Evolutionary conservation across 2,888 invertebrate species (phyloP).

Genomic region (Cryptus viduatorius): DNA sequence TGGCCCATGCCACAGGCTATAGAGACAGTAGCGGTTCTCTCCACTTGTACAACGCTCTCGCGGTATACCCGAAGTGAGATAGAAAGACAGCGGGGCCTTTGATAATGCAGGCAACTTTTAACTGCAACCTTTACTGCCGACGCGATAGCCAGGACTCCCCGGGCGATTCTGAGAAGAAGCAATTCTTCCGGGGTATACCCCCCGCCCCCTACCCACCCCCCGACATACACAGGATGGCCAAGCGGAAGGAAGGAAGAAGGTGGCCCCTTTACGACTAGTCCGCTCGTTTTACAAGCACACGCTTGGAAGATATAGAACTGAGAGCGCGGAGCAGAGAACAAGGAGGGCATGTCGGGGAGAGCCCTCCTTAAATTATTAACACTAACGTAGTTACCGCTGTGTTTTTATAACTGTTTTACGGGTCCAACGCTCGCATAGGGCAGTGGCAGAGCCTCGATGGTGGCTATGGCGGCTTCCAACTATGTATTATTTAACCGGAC

Average conservation of each 20-base stretch:
- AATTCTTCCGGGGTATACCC: slow-evolving; percentile 42
- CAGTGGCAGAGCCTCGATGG: slow-evolving; percentile 72
- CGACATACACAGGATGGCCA: not conserved
- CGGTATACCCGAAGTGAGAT: not conserved
- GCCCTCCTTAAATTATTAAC: slow-evolving; percentile 81
- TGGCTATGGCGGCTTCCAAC: slow-evolving; percentile 14
- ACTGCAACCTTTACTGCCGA: slow-evolving; percentile 81
- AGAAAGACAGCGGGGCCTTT: slow-evolving; percentile 74
- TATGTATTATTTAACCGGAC: slow-evolving; percentile 80
- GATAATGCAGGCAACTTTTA: slow-evolving; percentile 82
- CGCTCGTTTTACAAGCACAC: slow-evolving; percentile 70
- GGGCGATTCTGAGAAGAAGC: slow-evolving; percentile 48
- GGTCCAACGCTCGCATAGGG: slow-evolving; percentile 69
- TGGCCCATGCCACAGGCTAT: not conserved
- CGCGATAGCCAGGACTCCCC: slow-evolving; percentile 41
- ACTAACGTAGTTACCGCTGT: slow-evolving; percentile 84
- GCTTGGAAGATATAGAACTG: slow-evolving; percentile 15
- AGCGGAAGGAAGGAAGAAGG: slow-evolving; percentile 29
- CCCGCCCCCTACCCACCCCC: not conserved
- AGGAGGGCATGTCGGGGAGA: slow-evolving; percentile 15
- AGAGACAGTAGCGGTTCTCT: not conserved
- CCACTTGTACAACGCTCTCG: no score
- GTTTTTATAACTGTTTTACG: slow-evolving; percentile 85
- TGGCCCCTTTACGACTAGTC: slow-evolving; percentile 81
- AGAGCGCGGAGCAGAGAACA: slow-evolving; percentile 2